A percentile compares a stretch with the other conserved stretches of the same genome.
These are phyloP conservation scores for Micronycteris hirsuta DNA, from an alignment of 2,113 vertebrate genomes.

Conservation along the genomic window DNA sequence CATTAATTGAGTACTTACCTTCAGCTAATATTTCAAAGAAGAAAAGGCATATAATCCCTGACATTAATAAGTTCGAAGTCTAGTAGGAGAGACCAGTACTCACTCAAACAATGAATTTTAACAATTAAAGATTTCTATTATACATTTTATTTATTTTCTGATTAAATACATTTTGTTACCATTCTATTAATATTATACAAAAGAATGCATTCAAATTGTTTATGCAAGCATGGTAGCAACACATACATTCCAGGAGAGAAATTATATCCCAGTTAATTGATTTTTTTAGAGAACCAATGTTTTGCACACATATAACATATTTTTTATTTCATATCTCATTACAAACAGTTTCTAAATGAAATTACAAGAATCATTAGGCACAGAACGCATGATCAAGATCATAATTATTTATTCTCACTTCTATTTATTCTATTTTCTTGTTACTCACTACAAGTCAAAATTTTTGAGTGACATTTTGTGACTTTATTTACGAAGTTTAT, in stretches of 20 bases:
- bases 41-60: background rate
- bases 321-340: constrained; percentile 45
- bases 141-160: constrained; percentile 68
- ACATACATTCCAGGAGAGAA: constrained; percentile 59
- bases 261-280: constrained; percentile 37
- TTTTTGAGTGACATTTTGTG: background rate
- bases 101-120: constrained; percentile 44
- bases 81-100: background rate
- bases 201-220: constrained; percentile 74
- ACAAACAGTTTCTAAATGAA: constrained; percentile 25
- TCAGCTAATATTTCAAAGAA: constrained; percentile 16
- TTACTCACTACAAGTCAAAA: background rate
- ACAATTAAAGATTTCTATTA: constrained; percentile 55
- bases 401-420: constrained; percentile 33
- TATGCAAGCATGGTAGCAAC: constrained; percentile 48
- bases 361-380: constrained; percentile 31
- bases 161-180: constrained; percentile 68
- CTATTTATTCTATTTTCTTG: background rate
- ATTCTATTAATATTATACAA: constrained; percentile 66
- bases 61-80: background rate
- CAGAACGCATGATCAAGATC: background rate
- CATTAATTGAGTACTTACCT: background rate
- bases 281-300: constrained; percentile 28
- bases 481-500: background rate
- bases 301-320: background rate